Percentiles rank a stretch among this genome's conserved stretches.
Evolutionary conservation across 2,113 vertebrate genomes (phyloP).

Genomic region (Gasterosteus aculeatus): DNA sequence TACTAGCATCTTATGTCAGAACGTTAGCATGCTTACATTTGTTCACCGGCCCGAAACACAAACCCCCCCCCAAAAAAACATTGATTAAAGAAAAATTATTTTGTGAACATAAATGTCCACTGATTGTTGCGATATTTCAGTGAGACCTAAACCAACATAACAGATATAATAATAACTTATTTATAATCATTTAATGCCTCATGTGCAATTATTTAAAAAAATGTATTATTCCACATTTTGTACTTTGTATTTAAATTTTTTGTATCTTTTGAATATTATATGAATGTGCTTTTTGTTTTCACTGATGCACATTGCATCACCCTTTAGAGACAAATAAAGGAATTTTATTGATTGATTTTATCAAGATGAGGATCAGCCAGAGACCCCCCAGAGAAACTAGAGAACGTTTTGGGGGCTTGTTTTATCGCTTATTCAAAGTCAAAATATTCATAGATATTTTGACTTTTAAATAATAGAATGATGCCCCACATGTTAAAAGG

Average conservation of each 20-base stretch:
- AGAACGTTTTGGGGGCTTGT: neutral
- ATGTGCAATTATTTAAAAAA: neutral
- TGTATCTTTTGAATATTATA: neutral
- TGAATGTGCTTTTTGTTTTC: neutral
- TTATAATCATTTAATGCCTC: neutral
- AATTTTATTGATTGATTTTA: conserved; percentile 36
- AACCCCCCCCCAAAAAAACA: neutral
- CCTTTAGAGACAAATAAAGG: conserved; percentile 36
- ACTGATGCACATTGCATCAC: neutral
- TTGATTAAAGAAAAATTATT: neutral
- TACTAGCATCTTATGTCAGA: neutral
- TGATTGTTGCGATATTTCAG: neutral
- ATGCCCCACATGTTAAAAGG: neutral
- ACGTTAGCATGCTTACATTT: neutral
- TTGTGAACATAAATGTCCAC: neutral
- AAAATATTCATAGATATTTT: conserved; percentile 21
- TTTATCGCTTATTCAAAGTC: neutral
- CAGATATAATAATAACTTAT: neutral
- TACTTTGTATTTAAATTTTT: neutral
- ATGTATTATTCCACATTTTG: neutral
- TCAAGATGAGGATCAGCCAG: conserved; percentile 10
- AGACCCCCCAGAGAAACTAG: neutral
- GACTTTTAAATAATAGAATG: neutral
- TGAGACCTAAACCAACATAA: neutral
- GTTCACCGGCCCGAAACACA: neutral